These are phyloP conservation scores for Procambarus clarkii DNA, from an alignment of 1,140 invertebrate genomes.

Conservation along the genomic window DNA sequence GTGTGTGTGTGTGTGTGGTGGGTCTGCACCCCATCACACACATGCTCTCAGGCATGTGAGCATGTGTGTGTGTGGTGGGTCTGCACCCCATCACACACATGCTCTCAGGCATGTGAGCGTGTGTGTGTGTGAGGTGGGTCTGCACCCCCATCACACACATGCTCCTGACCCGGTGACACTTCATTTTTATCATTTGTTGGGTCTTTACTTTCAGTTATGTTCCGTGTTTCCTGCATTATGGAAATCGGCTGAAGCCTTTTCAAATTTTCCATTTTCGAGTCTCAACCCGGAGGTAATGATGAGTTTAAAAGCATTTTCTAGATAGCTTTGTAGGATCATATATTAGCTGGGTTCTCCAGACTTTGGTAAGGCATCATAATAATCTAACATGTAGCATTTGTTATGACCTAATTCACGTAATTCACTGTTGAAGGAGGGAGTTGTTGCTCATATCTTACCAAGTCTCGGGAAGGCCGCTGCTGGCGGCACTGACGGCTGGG, in stretches of 20 bases:
- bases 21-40: not conserved
- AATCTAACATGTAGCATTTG: conserved; percentile 10
- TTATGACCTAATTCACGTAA: conserved; percentile 11
- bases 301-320: conserved; percentile 55
- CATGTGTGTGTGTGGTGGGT: too few relatives aligned
- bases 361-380: conserved; percentile 51
- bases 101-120: too few relatives aligned
- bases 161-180: conserved; percentile 13
- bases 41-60: too few relatives aligned
- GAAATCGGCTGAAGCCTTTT: conserved; percentile 73
- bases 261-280: conserved; percentile 73
- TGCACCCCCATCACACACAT: too few relatives aligned
- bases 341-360: conserved; percentile 57
- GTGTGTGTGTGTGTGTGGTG: not conserved
- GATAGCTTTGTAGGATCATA: conserved; percentile 64
- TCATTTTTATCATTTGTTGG: conserved; percentile 62
- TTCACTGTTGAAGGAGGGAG: conserved; percentile 16
- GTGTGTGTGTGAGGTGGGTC: too few relatives aligned
- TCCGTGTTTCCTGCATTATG: conserved; percentile 73
- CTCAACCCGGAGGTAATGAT: conserved; percentile 72
- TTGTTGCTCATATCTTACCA: conserved; percentile 56
- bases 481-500: not conserved
- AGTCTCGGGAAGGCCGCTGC: conserved; percentile 30
- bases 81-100: too few relatives aligned
- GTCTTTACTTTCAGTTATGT: conserved; percentile 72